Evolutionary conservation across 2,113 vertebrate genomes (phyloP).

Genomic region (Nicator chloris): DNA sequence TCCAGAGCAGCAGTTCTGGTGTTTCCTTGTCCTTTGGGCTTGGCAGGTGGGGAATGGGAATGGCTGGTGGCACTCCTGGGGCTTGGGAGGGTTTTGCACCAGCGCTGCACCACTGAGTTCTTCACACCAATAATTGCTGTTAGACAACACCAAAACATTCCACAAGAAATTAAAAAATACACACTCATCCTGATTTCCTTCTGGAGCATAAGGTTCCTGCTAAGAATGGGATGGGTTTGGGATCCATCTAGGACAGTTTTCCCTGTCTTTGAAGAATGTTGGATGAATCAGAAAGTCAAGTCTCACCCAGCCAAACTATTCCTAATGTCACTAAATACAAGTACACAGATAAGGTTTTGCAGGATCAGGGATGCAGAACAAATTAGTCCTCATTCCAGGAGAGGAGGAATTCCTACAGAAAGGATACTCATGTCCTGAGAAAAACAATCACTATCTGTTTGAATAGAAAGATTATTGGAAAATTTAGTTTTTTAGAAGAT

Average conservation of each 20-base stretch:
- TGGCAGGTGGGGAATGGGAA: neutral
- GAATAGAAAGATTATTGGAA: neutral
- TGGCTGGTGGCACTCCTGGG: neutral
- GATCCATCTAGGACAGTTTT: neutral
- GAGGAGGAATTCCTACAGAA: neutral
- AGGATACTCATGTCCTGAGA: neutral
- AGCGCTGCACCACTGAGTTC: neutral
- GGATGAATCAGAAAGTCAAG: neutral
- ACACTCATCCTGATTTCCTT: too few species aligned
- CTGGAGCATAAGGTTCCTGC: neutral
- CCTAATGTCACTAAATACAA: neutral
- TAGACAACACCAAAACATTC: fast-evolving
- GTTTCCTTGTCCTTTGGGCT: fast-evolving
- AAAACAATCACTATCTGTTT: neutral
- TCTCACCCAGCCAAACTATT: neutral
- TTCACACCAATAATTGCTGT: fast-evolving
- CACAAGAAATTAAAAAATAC: neutral
- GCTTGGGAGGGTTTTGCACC: neutral
- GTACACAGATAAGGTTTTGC: neutral
- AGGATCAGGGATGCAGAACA: neutral
- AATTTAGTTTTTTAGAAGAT: neutral
- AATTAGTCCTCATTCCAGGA: neutral
- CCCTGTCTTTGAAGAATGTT: neutral
- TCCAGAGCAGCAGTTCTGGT: neutral
- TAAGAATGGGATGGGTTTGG: neutral